phyloP scores from a whole-genome alignment of 1,140 invertebrate genomes.

The Pseudomyrmex concolor region DNA sequence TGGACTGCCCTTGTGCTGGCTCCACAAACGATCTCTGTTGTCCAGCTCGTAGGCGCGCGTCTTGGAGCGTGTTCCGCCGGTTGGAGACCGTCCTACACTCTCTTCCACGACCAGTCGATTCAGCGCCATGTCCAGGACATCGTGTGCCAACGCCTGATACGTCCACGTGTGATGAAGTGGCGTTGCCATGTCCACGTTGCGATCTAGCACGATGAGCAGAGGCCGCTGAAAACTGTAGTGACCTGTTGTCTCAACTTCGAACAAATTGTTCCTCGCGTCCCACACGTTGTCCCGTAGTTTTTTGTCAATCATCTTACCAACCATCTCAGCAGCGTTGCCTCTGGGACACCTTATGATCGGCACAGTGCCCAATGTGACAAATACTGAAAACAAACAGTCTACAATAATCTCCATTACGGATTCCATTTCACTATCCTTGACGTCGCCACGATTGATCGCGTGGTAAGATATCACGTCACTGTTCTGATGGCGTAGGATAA shows the following conservation, averaged over 20 bases:
- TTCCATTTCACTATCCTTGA: constrained; percentile 98
- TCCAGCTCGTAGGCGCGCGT: constrained; percentile 96
- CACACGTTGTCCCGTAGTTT: constrained; percentile 98
- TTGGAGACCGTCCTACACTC: constrained; percentile 84
- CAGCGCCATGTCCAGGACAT: constrained; percentile 95
- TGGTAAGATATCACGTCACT: constrained; percentile 97
- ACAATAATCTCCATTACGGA: constrained; percentile 97
- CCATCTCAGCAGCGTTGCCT: constrained; percentile 99
- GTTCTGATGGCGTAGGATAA: constrained; percentile 96
- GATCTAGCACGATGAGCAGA: constrained; percentile 96
- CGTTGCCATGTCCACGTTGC: constrained; percentile 98
- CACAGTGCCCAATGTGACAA: constrained; percentile 97
- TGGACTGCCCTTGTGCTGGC: constrained; percentile 96
- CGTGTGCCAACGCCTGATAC: constrained; percentile 98
- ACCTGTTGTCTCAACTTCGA: constrained; percentile 92
- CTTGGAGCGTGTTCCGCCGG: constrained; percentile 89
- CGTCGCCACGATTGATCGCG: constrained; percentile 97
- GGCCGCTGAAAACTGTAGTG: constrained; percentile 97
- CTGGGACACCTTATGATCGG: constrained; percentile 98
- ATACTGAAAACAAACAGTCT: constrained; percentile 98
- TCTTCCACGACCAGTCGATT: constrained; percentile 95
- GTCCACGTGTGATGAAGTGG: constrained; percentile 99
- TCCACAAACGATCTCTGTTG: constrained; percentile 96
- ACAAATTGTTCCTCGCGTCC: constrained; percentile 98
- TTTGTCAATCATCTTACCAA: constrained; percentile 98